Evolutionary conservation across 2,888 invertebrate species (phyloP), one percentile per base, ranked within the genome.

Genomic region (Sminthurinus aureus): DNA sequence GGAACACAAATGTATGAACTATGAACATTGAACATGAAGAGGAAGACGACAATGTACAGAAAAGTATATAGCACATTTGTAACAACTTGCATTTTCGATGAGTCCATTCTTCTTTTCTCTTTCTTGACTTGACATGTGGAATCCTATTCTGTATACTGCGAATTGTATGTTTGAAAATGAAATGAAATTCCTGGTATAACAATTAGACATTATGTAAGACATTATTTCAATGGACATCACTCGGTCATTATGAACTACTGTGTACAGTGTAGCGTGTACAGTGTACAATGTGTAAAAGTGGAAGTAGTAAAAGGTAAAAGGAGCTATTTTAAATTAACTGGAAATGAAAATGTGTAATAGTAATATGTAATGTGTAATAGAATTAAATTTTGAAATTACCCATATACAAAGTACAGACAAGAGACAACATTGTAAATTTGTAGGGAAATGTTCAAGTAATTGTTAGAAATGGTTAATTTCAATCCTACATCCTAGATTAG

Each of bases 261-360:
- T 15, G 58, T 58, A 38, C 38, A 38, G 38, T 38, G 38, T 38
- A 38, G 3, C 1, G 6, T 38, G 38, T 38, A 38, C 38, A 38
- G 1, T 38, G 38, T 38, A 38, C 38, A 38, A 38, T 38, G n/a
- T 38, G 6, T 38, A 38, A 4, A 38, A 6, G 6, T 38, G 6
- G 38, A 38, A n/a, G n/a, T n/a, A n/a, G n/a, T n/a, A n/a, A n/a
- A n/a, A n/a, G n/a, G n/a, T n/a, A n/a, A 38, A 38, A 38, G 15
- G 50, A 75, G 20, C 51, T 11, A n/a, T 38, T 20, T 75, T 6
- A 51, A 75, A 75, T 51, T 75, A 75, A 51, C 75, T 38, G 75
- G 75, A 75, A 75, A 75, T 38, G 75, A 75, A 20, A 75, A 75
- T 75, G 15, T 26, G 26, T 24, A n/a, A n/a, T n/a, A n/a, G n/a